Conservation (phyloP, 2,797 vertebrate genomes). For the Lutjanus campechanus region DNA sequence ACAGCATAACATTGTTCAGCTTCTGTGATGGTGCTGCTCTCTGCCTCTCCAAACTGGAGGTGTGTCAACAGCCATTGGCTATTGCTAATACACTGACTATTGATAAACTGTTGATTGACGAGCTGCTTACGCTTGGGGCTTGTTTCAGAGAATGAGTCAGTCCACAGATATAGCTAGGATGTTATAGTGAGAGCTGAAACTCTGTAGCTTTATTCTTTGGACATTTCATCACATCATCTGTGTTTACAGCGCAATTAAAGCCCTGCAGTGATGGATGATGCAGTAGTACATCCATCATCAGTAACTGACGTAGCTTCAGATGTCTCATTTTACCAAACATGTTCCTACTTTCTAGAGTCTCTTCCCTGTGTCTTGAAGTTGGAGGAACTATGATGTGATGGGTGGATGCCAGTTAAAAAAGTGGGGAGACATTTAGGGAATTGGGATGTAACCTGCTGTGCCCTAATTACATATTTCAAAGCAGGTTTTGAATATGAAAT, state of each 20-base stretch:
- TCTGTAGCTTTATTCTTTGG: background rate
- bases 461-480: constrained; percentile 12
- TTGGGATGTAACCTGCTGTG: constrained; percentile 25
- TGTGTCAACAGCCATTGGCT: too few relatives aligned
- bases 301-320: background rate
- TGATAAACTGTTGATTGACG: background rate
- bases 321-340: background rate
- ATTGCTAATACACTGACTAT: too few relatives aligned
- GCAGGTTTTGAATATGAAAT: constrained; percentile 2
- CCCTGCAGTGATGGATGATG: background rate
- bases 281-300: background rate
- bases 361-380: background rate
- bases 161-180: background rate
- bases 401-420: background rate
- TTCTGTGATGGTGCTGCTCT: too few relatives aligned
- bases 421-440: background rate
- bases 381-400: background rate
- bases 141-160: background rate
- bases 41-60: too few relatives aligned
- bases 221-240: constrained; percentile 10
- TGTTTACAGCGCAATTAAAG: background rate
- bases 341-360: background rate
- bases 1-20: too few relatives aligned
- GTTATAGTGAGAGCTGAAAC: background rate
- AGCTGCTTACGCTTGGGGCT: background rate